Percentiles rank a stretch among this genome's conserved stretches.
phyloP scores from a whole-genome alignment of 2,797 vertebrate species.

The Coluber constrictor region DNA sequence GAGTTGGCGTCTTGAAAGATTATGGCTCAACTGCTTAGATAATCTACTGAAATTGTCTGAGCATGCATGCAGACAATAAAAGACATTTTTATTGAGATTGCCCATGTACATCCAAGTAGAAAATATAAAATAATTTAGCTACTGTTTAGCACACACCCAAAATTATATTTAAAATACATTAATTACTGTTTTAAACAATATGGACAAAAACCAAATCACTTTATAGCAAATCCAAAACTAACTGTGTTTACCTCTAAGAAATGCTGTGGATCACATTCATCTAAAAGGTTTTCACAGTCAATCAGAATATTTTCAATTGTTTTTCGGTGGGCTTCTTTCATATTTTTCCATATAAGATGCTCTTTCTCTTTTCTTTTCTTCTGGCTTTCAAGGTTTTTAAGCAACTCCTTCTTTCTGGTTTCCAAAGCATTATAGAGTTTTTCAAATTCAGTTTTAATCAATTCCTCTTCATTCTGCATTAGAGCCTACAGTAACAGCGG shows the following conservation, averaged over 20 bases:
- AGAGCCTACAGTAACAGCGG: slow-evolving; percentile 39
- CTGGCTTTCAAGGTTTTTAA: slow-evolving; percentile 61
- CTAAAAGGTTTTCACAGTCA: slow-evolving; percentile 66
- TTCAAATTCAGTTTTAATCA: slow-evolving; percentile 56
- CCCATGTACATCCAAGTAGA: not conserved
- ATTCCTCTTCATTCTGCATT: slow-evolving; percentile 53
- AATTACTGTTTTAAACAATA: not conserved
- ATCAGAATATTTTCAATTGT: slow-evolving; percentile 62
- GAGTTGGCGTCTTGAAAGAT: not conserved
- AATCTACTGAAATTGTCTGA: not conserved
- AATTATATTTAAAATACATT: not conserved
- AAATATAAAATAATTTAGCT: not conserved
- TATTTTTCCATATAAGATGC: slow-evolving; percentile 62
- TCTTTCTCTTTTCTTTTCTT: slow-evolving; percentile 58
- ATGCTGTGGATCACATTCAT: slow-evolving; percentile 64
- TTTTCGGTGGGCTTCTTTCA: slow-evolving; percentile 62
- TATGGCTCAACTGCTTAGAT: not conserved
- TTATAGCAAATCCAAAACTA: not conserved
- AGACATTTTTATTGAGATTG: not conserved
- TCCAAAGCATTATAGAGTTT: slow-evolving; percentile 61
- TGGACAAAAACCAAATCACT: not conserved
- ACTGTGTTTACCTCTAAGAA: slow-evolving; percentile 65
- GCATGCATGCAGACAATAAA: not conserved
- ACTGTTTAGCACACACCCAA: not conserved
- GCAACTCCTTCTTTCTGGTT: slow-evolving; percentile 57